These are phyloP conservation scores for Eupristina koningsbergeri DNA, from an alignment of 1,140 invertebrate genomes.

Conservation along the genomic window DNA sequence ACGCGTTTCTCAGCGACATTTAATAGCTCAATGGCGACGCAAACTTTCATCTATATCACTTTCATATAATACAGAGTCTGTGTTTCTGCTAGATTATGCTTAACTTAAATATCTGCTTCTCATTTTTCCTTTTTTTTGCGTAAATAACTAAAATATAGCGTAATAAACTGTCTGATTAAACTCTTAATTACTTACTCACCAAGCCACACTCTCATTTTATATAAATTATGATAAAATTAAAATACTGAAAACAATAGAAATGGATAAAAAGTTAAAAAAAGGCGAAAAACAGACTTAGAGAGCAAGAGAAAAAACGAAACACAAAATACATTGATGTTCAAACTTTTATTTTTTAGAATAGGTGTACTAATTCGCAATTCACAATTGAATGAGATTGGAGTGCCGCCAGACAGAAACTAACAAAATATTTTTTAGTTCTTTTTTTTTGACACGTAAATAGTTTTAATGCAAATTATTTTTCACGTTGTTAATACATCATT, in stretches of 20 bases:
- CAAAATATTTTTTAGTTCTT: background rate
- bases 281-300: background rate
- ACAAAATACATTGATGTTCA: background rate
- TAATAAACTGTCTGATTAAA: conserved; percentile 52
- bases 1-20: background rate
- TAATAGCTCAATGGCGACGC: background rate
- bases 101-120: background rate
- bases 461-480: conserved; percentile 15
- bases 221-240: conserved; percentile 1
- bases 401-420: background rate
- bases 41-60: background rate
- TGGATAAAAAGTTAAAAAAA: background rate
- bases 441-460: background rate
- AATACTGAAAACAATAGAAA: no score
- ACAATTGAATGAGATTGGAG: background rate
- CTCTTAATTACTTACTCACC: conserved; percentile 51
- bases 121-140: background rate
- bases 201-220: background rate
- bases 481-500: background rate
- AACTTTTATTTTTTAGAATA: background rate
- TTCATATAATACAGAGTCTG: background rate
- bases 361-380: background rate
- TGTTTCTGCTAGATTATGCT: conserved; percentile 2
- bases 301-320: background rate
- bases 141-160: background rate